Evolutionary conservation across 2,113 vertebrate genomes (phyloP).

Genomic region (Diphyllodes magnificus): DNA sequence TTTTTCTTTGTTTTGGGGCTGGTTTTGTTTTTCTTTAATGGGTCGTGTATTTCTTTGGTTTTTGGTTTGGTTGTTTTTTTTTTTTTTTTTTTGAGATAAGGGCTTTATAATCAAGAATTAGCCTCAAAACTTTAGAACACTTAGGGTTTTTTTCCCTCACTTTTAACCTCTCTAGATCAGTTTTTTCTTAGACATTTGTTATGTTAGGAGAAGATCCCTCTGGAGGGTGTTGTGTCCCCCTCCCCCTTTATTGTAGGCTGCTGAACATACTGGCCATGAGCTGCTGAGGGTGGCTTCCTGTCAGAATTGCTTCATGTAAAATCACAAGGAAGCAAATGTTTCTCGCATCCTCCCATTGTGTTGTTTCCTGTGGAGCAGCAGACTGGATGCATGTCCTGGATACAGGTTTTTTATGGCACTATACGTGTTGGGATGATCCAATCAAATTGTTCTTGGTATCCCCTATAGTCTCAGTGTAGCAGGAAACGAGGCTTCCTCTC

Average conservation of each 20-base stretch:
- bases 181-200: not conserved
- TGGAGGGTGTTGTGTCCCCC: not conserved
- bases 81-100: not conserved
- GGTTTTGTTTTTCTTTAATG: not conserved
- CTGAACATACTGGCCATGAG: not conserved
- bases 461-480: conserved; percentile 12
- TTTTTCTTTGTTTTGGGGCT: no score
- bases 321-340: conserved; percentile 9
- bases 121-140: not conserved
- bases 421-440: not conserved
- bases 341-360: conserved; percentile 48
- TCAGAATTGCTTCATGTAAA: not conserved
- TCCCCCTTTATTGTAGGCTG: not conserved
- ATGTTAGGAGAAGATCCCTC: not conserved
- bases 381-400: conserved; percentile 29
- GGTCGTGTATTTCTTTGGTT: not conserved
- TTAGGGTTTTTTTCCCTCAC: not conserved
- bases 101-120: not conserved
- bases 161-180: not conserved
- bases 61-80: not conserved
- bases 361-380: conserved; percentile 46
- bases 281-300: not conserved
- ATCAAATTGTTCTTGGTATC: conserved; percentile 7
- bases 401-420: conserved; percentile 5
- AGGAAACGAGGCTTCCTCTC: conserved; percentile 57